Evolutionary conservation across 1,140 invertebrate genomes (phyloP), one percentile per base, ranked within the genome.

Genomic region (Ephestia elutella): DNA sequence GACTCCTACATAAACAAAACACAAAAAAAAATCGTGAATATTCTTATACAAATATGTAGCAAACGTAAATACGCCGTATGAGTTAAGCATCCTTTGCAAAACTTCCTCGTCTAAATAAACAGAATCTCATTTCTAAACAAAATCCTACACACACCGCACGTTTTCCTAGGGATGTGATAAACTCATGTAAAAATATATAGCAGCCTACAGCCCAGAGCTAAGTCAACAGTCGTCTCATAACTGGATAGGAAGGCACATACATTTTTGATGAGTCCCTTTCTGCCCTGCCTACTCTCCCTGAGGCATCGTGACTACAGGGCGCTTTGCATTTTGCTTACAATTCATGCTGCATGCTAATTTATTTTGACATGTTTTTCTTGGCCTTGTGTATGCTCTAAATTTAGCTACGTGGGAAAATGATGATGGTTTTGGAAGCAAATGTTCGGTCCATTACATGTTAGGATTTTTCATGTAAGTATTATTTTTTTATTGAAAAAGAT

Each of bases 191-290:
- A 44, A 44, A 44, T 44, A 44, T 44, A 44, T 44, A 44, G 38
- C 13, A 44, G 38, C 13, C 32, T 44, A 44, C 38, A 44, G 38
- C 13, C 38, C 38, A 15, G 11, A 73, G 75, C 66, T 61, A 67
- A 77, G 73, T 79, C 75, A 80, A 83, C 78, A 81, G 73, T 67
- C 66, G 70, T 78, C 73, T 76, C 69, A 73, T 76, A 77, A 70
- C 78, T 68, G 65, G 68, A 78, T 70, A 73, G 54, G 59, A 65
- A 61, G 66, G 49, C 65, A 66, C 67, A 73, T 81, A 71, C 68
- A 81, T 78, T 71, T 63, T 77, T 73, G 54, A 78, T 77, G 70
- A 68, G 65, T 51, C 58, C 30, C 65, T 65, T 71, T 72, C 64
- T 60, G 63, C 66, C 61, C 49, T 56, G 50, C 50, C 66, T 54